Conservation (phyloP, 2,797 vertebrate genomes). For the Natrix natrix region DNA sequence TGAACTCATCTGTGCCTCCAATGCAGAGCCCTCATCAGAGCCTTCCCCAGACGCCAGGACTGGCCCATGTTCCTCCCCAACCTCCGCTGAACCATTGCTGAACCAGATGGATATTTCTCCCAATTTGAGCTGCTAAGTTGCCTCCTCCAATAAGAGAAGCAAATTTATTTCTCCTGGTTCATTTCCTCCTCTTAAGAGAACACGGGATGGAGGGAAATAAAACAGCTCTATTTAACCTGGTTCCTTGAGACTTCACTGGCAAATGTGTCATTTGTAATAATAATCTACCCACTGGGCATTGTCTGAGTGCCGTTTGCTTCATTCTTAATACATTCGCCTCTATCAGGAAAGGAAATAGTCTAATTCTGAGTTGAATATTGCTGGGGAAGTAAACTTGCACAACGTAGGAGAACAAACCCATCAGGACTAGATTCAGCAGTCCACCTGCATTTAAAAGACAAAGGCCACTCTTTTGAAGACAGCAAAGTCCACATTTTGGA, state of each 20-base stretch:
- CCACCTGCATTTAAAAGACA: too few relatives aligned
- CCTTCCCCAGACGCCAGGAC: too few relatives aligned
- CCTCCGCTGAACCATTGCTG: too few relatives aligned
- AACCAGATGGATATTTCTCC: too few relatives aligned
- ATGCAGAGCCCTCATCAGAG: too few relatives aligned
- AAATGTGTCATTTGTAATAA: not conserved
- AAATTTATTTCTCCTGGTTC: not conserved
- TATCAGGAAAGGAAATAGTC: not conserved
- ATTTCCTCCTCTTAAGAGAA: not conserved
- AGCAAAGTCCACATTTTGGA: too few relatives aligned
- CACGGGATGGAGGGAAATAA: not conserved
- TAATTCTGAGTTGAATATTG: not conserved
- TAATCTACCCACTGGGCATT: not conserved
- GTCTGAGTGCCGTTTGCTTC: not conserved
- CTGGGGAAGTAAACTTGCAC: not conserved
- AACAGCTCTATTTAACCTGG: not conserved
- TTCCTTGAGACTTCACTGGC: not conserved
- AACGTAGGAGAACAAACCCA: too few relatives aligned
- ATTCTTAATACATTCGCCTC: not conserved
- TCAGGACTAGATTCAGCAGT: too few relatives aligned
- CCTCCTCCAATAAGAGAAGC: not conserved
- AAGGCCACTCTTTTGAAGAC: too few relatives aligned
- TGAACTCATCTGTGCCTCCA: too few relatives aligned
- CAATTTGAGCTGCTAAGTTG: not conserved
- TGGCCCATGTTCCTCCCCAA: too few relatives aligned